Evolutionary conservation across 2,888 invertebrate genomes (phyloP), one percentile per base, ranked within the genome.

Genomic region (Volucella inanis): DNA sequence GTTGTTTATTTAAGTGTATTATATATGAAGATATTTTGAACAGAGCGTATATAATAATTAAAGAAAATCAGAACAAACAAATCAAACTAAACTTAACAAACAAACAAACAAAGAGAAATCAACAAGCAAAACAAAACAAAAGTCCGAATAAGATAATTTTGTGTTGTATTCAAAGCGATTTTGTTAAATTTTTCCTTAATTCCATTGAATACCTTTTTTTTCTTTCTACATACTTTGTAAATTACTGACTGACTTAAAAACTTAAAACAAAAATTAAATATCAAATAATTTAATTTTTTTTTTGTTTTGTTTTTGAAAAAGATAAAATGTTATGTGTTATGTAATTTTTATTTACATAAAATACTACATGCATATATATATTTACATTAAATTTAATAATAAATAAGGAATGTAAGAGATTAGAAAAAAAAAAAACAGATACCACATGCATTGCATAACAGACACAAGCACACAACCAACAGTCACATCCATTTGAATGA

Each of bases 21-120:
- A 80, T 77, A 87, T 83, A 80, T 83, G 65, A 86, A 82, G 87
- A 89, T 88, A 88, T 88, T 89, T 89, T 88, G 89, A 79, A 82
- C 87, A 86, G 72, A 88, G 87, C 88, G 76, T 88, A 88, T 87
- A 87, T 74, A 88, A 78, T 75, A 49, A 77, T 71, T 64, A 45
- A 61, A 61, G 71, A 43, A 52, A 67, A 85, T 81, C 85, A 86
- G 88, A 88, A 87, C 78, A 88, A 86, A 75, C 47, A 72, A 71
- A 62, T 64, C 68, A 72, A 67, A 72, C 75, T 68, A 61, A 59
- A 75, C 22, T 43, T 61, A 85, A 68, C 39, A 41, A 74, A 57
- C 59, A 64, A 62, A 65, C 18, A 22, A n/a, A n/a, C n/a, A n/a
- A n/a, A 22, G 18, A 22, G 18, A 22, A 22, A 22, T 3, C 2